Conservation (phyloP, 2,888 invertebrate species). For the Chouioia cunea region DNA sequence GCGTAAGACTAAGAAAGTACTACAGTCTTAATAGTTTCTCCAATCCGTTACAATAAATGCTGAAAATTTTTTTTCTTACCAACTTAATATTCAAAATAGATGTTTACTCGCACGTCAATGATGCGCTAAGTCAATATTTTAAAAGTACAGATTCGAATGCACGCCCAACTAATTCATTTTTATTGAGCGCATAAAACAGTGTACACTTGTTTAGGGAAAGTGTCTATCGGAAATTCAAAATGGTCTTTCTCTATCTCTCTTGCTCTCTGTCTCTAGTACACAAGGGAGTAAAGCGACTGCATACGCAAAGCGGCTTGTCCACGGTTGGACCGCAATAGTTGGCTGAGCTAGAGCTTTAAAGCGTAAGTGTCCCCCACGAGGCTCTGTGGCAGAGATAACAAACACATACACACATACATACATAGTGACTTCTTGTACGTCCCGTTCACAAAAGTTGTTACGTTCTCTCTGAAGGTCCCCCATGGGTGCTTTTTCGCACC, state of each 20-base stretch:
- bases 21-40: too few relatives aligned
- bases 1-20: too few relatives aligned
- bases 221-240: too few relatives aligned
- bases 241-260: neutral
- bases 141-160: too few relatives aligned
- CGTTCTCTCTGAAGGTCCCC: slow-evolving; percentile 46
- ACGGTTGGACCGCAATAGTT: slow-evolving; percentile 46
- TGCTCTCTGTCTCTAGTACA: neutral
- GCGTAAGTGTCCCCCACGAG: slow-evolving; percentile 53
- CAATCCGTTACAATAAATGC: too few relatives aligned
- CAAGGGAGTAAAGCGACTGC: too few relatives aligned
- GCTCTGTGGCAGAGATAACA: slow-evolving; percentile 38
- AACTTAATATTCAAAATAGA: too few relatives aligned
- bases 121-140: too few relatives aligned
- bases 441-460: slow-evolving; percentile 47
- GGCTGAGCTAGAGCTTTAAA: slow-evolving; percentile 47
- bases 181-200: neutral
- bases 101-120: too few relatives aligned
- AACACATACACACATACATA: slow-evolving; percentile 13
- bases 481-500: slow-evolving; percentile 46
- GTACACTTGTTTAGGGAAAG: too few relatives aligned
- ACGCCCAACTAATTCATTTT: neutral
- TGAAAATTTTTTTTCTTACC: too few relatives aligned
- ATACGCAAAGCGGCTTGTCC: slow-evolving; percentile 44
- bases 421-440: neutral